phyloP scores from a whole-genome alignment of 2,797 vertebrate species.

The Intellagama lesueurii region DNA sequence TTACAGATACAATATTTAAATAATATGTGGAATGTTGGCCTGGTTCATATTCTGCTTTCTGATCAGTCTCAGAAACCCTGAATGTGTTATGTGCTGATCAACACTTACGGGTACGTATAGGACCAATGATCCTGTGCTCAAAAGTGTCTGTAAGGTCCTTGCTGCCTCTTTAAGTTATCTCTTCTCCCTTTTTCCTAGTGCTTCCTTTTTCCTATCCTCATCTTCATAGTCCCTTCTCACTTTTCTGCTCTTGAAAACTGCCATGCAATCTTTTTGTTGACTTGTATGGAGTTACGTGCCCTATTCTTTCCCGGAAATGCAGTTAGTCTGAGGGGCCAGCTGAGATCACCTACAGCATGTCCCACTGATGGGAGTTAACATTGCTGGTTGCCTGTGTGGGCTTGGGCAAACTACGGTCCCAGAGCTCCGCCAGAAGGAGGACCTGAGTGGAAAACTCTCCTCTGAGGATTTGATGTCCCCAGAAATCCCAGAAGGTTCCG shows the following conservation, averaged over 20 bases:
- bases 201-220: background rate
- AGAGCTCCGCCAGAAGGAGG: too few relatives aligned
- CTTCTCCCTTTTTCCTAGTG: background rate
- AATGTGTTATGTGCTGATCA: background rate
- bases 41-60: background rate
- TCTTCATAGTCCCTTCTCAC: background rate
- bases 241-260: background rate
- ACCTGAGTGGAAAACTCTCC: too few relatives aligned
- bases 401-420: too few relatives aligned
- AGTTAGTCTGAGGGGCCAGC: too few relatives aligned
- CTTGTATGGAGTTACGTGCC: background rate
- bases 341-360: too few relatives aligned
- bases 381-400: too few relatives aligned
- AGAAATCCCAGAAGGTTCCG: too few relatives aligned
- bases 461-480: too few relatives aligned
- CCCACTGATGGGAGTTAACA: too few relatives aligned
- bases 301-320: background rate
- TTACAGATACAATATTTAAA: background rate
- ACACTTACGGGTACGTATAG: background rate
- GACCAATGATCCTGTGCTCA: background rate
- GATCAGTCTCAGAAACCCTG: background rate
- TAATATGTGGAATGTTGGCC: background rate
- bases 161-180: background rate
- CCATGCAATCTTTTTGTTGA: background rate
- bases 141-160: background rate